Percentiles rank a stretch among this genome's conserved stretches.
phyloP scores from a whole-genome alignment of 2,888 invertebrate genomes.

The Thelaira solivaga region DNA sequence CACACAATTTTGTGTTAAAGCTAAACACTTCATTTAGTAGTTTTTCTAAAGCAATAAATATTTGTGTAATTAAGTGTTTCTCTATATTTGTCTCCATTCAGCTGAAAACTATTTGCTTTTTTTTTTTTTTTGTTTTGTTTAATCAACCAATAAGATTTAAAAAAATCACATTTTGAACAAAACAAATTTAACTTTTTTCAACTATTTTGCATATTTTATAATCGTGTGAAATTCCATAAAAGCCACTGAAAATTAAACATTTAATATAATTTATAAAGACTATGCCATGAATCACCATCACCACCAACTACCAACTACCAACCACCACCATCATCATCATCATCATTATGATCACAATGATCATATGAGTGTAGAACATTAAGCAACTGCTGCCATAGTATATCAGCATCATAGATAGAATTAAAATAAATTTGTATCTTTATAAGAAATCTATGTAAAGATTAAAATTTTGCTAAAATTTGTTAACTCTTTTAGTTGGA shows the following conservation, averaged over 20 bases:
- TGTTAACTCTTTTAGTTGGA: conserved; percentile 48
- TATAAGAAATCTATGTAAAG: conserved; percentile 48
- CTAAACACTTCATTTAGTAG: conserved; percentile 1
- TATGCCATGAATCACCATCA: conserved; percentile 12
- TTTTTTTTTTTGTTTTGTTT: conserved; percentile 3
- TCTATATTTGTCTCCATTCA: not conserved
- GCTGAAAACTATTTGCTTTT: too few relatives aligned
- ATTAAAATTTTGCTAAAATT: conserved; percentile 56
- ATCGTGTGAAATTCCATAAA: conserved; percentile 71
- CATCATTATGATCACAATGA: too few relatives aligned
- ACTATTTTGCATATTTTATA: conserved; percentile 66
- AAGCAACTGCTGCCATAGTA: not conserved
- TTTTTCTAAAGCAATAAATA: conserved; percentile 1
- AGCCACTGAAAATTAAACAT: conserved; percentile 64
- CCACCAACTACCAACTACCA: not conserved
- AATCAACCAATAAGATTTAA: not conserved
- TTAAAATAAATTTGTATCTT: conserved; percentile 52
- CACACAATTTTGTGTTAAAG: not conserved
- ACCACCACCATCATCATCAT: not conserved
- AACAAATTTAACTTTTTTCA: conserved; percentile 65
- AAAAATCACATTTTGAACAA: conserved; percentile 52
- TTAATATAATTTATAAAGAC: conserved; percentile 15
- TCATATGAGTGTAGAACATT: too few relatives aligned
- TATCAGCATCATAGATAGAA: conserved; percentile 43
- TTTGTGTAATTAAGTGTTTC: not conserved